Conservation (phyloP, 2,113 vertebrate species). For the Uria lomvia region DNA sequence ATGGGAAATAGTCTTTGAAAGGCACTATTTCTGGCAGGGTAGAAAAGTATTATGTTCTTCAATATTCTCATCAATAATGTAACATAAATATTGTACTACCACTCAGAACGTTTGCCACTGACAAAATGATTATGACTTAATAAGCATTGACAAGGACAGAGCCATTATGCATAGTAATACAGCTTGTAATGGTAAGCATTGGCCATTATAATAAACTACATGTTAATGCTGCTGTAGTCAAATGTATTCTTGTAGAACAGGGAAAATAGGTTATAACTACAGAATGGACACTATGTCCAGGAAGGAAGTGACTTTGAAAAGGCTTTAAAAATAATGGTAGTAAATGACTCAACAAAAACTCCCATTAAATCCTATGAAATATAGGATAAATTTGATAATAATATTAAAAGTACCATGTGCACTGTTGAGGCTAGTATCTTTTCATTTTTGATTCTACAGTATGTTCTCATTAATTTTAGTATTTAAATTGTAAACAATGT, state of each 20-base stretch:
- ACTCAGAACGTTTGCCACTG: neutral
- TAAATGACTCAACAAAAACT: neutral
- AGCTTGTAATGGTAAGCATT: neutral
- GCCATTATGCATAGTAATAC: neutral
- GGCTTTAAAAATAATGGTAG: neutral
- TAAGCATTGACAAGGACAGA: conserved; percentile 36
- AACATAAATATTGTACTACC: conserved; percentile 29
- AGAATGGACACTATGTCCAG: neutral
- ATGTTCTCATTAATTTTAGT: neutral
- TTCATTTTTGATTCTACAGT: neutral
- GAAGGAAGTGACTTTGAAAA: neutral
- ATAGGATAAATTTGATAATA: neutral
- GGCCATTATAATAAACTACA: neutral
- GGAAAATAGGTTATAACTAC: neutral
- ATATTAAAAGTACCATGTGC: neutral
- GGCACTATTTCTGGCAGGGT: neutral
- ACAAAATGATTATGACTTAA: conserved; percentile 5
- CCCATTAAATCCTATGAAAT: neutral
- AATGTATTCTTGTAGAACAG: neutral
- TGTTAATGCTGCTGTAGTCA: neutral
- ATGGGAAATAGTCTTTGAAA: neutral
- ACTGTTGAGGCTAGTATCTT: neutral
- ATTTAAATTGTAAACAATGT: neutral
- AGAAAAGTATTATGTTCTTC: neutral
- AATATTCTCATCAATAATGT: conserved; percentile 27